Percentiles rank a stretch among this genome's conserved stretches.
Conservation (phyloP, 2,113 vertebrate genomes). For the Colossoma macropomum region DNA sequence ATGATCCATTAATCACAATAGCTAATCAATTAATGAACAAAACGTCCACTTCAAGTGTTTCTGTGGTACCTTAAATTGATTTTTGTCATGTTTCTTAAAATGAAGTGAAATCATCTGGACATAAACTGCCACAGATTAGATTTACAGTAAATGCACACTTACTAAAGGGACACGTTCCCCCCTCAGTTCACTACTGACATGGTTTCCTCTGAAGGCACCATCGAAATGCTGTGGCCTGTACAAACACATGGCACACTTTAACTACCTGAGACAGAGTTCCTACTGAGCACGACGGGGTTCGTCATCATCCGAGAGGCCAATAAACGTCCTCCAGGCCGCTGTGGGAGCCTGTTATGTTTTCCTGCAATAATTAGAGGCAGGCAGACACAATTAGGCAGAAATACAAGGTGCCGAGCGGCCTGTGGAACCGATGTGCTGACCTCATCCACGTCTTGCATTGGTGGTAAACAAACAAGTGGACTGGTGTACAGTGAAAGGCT, state of each 20-base stretch:
- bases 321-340: constrained; percentile 65
- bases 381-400: constrained; percentile 69
- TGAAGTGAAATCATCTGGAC: too few relatives aligned
- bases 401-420: constrained; percentile 65
- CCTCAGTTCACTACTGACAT: neutral
- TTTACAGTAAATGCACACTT: too few relatives aligned
- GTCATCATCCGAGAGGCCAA: constrained; percentile 70
- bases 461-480: constrained; percentile 61
- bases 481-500: constrained; percentile 36
- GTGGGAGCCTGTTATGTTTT: constrained; percentile 66
- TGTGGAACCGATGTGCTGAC: constrained; percentile 63
- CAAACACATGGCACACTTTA: constrained; percentile 54
- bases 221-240: neutral
- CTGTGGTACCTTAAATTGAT: too few relatives aligned
- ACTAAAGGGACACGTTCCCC: too few relatives aligned
- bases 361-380: constrained; percentile 70
- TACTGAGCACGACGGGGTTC: constrained; percentile 54
- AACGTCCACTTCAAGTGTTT: too few relatives aligned
- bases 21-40: too few relatives aligned
- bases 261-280: constrained; percentile 50
- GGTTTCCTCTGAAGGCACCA: neutral
- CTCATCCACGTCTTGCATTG: constrained; percentile 46
- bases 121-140: too few relatives aligned
- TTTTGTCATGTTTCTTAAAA: too few relatives aligned
- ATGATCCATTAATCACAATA: too few relatives aligned